A percentile compares a stretch with the other conserved stretches of the same genome.
Conservation (phyloP, 2,888 invertebrate species). For the Sussaba pulchella region DNA sequence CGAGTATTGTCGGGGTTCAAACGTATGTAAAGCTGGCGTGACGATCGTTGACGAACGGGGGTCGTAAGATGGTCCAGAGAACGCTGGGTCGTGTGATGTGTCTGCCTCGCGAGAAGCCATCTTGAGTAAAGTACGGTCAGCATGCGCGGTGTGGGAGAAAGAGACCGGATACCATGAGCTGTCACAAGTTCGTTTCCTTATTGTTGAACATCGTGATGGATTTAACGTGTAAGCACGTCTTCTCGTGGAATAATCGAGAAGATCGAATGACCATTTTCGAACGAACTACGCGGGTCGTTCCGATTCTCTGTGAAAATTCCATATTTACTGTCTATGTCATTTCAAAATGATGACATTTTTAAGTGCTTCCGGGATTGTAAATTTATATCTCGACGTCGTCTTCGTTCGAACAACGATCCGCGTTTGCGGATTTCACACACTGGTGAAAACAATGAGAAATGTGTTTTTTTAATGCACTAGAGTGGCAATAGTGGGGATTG, state of each 20-base stretch:
- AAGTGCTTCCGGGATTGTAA: conserved; percentile 43
- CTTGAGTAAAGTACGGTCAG: not conserved
- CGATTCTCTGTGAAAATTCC: conserved; percentile 20
- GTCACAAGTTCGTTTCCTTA: conserved; percentile 74
- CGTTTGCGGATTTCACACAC: not conserved
- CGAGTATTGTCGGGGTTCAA: conserved; percentile 79
- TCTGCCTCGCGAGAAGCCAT: not conserved
- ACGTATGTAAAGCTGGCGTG: conserved; percentile 80
- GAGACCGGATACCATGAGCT: conserved; percentile 51
- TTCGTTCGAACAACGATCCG: not conserved
- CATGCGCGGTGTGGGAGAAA: conserved; percentile 66
- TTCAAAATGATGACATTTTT: conserved; percentile 18
- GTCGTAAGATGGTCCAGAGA: conserved; percentile 50
- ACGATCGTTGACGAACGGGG: conserved; percentile 75
- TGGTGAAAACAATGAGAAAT: not conserved
- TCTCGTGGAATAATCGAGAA: conserved; percentile 46
- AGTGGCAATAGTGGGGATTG: no score
- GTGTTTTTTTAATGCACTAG: not conserved
- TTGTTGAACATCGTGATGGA: conserved; percentile 65
- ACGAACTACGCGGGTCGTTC: conserved; percentile 10
- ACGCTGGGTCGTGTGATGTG: conserved; percentile 38
- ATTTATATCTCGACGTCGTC: conserved; percentile 1
- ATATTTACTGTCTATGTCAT: conserved; percentile 33
- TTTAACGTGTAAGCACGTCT: conserved; percentile 32
- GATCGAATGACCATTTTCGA: conserved; percentile 49